These are phyloP conservation scores for Hypotaenidia okinawae DNA, from an alignment of 2,797 vertebrate genomes.

Conservation along the genomic window DNA sequence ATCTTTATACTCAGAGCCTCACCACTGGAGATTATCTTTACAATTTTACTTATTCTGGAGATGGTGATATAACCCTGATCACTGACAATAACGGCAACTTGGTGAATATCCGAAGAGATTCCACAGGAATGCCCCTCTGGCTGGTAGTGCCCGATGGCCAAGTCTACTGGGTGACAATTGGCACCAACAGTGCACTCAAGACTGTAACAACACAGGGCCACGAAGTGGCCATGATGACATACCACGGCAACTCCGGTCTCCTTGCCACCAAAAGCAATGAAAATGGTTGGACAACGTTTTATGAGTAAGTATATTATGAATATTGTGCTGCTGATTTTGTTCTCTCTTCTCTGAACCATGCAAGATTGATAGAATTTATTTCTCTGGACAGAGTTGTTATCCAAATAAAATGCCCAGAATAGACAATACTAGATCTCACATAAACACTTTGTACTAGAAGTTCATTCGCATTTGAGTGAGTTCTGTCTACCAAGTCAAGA, in stretches of 20 bases:
- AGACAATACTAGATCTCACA: neutral
- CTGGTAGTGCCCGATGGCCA: constrained; percentile 93
- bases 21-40: constrained; percentile 95
- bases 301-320: constrained; percentile 89
- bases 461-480: neutral
- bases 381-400: neutral
- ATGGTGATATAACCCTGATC: constrained; percentile 89
- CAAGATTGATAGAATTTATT: neutral
- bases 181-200: constrained; percentile 93
- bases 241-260: constrained; percentile 94
- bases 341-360: neutral
- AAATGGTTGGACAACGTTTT: constrained; percentile 98
- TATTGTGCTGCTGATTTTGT: neutral
- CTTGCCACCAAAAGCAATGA: constrained; percentile 96
- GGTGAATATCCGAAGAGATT: constrained; percentile 89
- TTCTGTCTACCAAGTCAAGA: neutral
- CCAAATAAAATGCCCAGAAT: neutral
- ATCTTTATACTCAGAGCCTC: constrained; percentile 95
- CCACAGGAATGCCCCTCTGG: constrained; percentile 94
- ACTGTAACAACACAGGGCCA: constrained; percentile 92
- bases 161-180: constrained; percentile 98
- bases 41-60: constrained; percentile 93
- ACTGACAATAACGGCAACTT: constrained; percentile 94
- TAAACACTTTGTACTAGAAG: neutral
- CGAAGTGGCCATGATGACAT: constrained; percentile 94